phyloP scores from a whole-genome alignment of 2,888 invertebrate genomes.

The Polydesmus complanatus region DNA sequence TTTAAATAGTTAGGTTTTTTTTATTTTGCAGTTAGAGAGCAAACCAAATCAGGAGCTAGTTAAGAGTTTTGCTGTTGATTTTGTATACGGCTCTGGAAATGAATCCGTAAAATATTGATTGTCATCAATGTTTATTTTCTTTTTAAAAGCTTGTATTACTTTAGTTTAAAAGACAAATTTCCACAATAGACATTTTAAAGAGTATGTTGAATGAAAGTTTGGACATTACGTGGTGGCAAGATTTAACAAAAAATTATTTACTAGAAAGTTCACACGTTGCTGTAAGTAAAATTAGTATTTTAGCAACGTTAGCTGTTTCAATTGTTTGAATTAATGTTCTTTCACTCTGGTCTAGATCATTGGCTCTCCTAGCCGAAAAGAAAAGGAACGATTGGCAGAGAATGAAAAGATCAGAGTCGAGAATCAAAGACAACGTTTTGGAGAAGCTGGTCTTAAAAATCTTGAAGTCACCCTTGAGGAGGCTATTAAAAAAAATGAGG shows the following conservation, averaged over 20 bases:
- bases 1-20: conserved; percentile 10
- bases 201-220: too few relatives aligned
- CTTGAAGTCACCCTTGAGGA: conserved; percentile 47
- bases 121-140: not conserved
- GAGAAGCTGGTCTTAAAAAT: conserved; percentile 50
- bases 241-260: conserved; percentile 52
- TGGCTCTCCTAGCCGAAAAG: conserved; percentile 47
- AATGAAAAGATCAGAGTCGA: conserved; percentile 58
- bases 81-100: conserved; percentile 60
- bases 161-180: too few relatives aligned
- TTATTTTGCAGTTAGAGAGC: conserved; percentile 45
- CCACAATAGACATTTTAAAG: too few relatives aligned
- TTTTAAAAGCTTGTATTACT: not conserved
- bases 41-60: conserved; percentile 63
- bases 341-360: conserved; percentile 26
- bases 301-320: not conserved
- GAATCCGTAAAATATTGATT: conserved; percentile 47
- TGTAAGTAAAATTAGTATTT: too few relatives aligned
- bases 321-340: not conserved
- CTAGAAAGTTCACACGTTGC: conserved; percentile 46
- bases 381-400: conserved; percentile 50
- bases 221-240: conserved; percentile 52
- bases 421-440: conserved; percentile 48
- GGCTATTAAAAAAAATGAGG: conserved; percentile 63
- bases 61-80: conserved; percentile 63